Evolutionary conservation across 2,888 invertebrate genomes (phyloP).

Genomic region (Meghimatium bilineatum): DNA sequence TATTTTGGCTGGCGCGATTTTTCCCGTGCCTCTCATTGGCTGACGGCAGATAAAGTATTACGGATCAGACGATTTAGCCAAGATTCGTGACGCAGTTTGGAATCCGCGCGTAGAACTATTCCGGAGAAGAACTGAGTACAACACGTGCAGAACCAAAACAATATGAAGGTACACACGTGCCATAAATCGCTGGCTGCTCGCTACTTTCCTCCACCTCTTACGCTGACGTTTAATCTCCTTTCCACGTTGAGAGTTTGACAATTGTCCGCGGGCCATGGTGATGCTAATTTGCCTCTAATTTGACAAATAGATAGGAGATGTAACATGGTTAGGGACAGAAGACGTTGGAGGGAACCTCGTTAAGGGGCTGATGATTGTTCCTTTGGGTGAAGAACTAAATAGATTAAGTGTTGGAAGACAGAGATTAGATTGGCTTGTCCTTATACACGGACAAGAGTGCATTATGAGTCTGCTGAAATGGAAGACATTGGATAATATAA

Average conservation of each 20-base stretch:
- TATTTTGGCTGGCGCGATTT: too few species aligned
- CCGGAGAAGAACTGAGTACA: too few species aligned
- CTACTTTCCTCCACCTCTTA: neutral
- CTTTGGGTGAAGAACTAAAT: constrained; percentile 21
- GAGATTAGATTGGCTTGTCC: constrained; percentile 14
- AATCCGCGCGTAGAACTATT: too few species aligned
- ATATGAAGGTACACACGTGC: neutral
- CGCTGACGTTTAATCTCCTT: constrained; percentile 1
- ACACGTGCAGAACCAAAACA: constrained; percentile 5
- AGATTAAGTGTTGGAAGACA: constrained; percentile 24
- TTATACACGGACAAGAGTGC: neutral
- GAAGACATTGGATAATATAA: neutral
- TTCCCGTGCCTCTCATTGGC: too few species aligned
- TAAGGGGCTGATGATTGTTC: constrained; percentile 22
- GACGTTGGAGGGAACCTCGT: neutral
- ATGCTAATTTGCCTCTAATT: constrained; percentile 43
- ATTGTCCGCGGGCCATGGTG: constrained; percentile 20
- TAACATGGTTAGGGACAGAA: constrained; percentile 36
- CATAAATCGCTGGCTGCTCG: neutral
- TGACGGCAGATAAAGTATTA: too few species aligned
- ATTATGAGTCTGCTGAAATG: neutral
- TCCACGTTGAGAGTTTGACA: neutral
- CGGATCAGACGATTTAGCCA: too few species aligned
- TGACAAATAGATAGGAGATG: constrained; percentile 42
- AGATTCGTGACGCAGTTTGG: too few species aligned